Evolutionary conservation across 2,797 vertebrate species (phyloP).

Genomic region (Aeoliscus strigatus): DNA sequence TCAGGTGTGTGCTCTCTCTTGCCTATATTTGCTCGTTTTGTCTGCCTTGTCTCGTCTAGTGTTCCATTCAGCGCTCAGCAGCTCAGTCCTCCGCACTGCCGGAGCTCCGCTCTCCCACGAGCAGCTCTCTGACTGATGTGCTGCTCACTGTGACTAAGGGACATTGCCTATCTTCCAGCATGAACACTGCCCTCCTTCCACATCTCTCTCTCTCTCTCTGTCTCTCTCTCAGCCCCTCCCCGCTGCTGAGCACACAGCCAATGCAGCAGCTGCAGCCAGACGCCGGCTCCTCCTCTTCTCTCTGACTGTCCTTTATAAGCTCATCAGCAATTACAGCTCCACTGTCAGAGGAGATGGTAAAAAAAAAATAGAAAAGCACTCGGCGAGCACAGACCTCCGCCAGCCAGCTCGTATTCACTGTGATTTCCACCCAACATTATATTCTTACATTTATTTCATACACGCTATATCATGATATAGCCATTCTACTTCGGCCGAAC

Average conservation of each 20-base stretch:
- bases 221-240: slow-evolving; percentile 65
- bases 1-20: slow-evolving; percentile 29
- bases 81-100: slow-evolving; percentile 56
- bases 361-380: not conserved
- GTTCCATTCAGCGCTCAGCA: slow-evolving; percentile 62
- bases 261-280: slow-evolving; percentile 65
- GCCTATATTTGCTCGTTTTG: slow-evolving; percentile 16
- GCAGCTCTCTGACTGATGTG: slow-evolving; percentile 69
- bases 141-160: slow-evolving; percentile 82
- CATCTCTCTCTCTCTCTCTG: slow-evolving; percentile 26
- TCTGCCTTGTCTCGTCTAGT: slow-evolving; percentile 40
- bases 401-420: too few species aligned
- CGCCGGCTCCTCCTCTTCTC: slow-evolving; percentile 68
- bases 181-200: slow-evolving; percentile 64
- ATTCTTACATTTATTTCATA: too few species aligned
- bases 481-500: too few species aligned
- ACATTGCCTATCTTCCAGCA: slow-evolving; percentile 81
- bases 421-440: too few species aligned
- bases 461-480: too few species aligned
- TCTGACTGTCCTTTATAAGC: slow-evolving; percentile 80
- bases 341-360: slow-evolving; percentile 27
- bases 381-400: too few species aligned
- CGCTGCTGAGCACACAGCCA: slow-evolving; percentile 74
- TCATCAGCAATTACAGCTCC: slow-evolving; percentile 64
- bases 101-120: slow-evolving; percentile 56